Evolutionary conservation across 2,113 vertebrate species (phyloP).

Genomic region (Anolis carolinensis): DNA sequence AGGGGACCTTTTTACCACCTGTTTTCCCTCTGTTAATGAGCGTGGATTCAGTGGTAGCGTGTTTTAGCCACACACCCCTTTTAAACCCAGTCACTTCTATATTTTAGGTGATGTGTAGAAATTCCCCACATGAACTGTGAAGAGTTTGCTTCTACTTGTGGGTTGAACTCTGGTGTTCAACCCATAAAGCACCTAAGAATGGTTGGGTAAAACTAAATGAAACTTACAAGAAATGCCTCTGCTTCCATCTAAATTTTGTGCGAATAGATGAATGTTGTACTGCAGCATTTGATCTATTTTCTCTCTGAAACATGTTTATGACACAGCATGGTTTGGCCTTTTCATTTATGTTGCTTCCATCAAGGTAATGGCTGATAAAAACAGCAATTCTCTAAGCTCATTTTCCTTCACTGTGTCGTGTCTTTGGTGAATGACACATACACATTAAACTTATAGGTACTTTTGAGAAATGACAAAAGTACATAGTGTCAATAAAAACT

Average conservation of each 20-base stretch:
- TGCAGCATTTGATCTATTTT: not conserved
- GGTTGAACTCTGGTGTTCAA: not conserved
- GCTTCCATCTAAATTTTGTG: slow-evolving; percentile 42
- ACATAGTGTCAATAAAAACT: not conserved
- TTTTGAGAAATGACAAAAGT: slow-evolving; percentile 15
- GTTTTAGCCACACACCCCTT: no score
- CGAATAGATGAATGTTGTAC: slow-evolving; percentile 28
- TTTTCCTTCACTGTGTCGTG: not conserved
- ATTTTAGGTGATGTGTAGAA: no score
- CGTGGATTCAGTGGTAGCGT: no score
- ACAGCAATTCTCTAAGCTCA: not conserved
- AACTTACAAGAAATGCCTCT: not conserved
- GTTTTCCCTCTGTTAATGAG: no score
- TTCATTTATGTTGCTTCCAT: slow-evolving; percentile 14
- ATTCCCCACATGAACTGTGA: not conserved
- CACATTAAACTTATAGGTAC: not conserved
- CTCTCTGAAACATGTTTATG: slow-evolving; percentile 27
- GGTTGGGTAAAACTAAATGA: slow-evolving; percentile 8
- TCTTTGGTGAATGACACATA: slow-evolving; percentile 10
- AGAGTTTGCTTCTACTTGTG: not conserved
- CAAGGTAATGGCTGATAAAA: slow-evolving; percentile 13
- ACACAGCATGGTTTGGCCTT: not conserved
- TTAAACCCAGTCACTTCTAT: no score
- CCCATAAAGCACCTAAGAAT: not conserved
- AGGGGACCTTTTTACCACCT: no score